phyloP scores from a whole-genome alignment of 2,888 invertebrate species.

The Caenorhabditis uteleia region DNA sequence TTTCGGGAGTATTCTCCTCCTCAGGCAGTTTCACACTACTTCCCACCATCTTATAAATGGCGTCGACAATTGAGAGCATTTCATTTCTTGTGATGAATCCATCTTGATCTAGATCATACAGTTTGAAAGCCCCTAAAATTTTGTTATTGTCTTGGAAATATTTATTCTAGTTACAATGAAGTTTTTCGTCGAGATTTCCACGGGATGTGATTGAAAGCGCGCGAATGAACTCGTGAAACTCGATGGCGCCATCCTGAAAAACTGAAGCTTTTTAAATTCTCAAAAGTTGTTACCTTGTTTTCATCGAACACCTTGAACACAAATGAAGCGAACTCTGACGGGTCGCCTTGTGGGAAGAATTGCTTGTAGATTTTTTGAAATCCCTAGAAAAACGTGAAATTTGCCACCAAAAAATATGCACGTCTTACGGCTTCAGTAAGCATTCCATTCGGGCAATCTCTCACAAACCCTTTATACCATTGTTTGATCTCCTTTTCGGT shows the following conservation, averaged over 20 bases:
- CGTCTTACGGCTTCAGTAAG: constrained; percentile 86
- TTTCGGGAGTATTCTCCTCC: constrained; percentile 75
- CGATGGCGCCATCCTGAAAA: constrained; percentile 93
- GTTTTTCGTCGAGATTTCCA: constrained; percentile 95
- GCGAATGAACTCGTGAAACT: constrained; percentile 97
- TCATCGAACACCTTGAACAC: constrained; percentile 98
- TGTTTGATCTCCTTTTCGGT: constrained; percentile 72
- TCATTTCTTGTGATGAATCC: constrained; percentile 93
- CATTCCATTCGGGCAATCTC: constrained; percentile 93
- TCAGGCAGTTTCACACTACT: constrained; percentile 66
- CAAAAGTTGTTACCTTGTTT: constrained; percentile 85
- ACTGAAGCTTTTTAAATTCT: background rate
- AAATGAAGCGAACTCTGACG: constrained; percentile 94
- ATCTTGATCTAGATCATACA: constrained; percentile 94
- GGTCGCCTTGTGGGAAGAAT: constrained; percentile 99
- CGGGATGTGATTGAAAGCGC: constrained; percentile 97
- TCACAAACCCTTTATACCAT: constrained; percentile 84
- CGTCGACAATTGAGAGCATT: constrained; percentile 95
- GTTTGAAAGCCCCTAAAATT: constrained; percentile 87
- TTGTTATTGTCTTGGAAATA: background rate
- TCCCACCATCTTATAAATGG: constrained; percentile 97
- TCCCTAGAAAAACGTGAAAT: constrained; percentile 77
- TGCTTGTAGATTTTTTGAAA: constrained; percentile 99
- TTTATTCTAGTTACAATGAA: constrained; percentile 80
- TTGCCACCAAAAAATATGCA: constrained; percentile 6